Evolutionary conservation across 2,797 vertebrate genomes (phyloP).

Genomic region (Sebastes trivittatus): DNA sequence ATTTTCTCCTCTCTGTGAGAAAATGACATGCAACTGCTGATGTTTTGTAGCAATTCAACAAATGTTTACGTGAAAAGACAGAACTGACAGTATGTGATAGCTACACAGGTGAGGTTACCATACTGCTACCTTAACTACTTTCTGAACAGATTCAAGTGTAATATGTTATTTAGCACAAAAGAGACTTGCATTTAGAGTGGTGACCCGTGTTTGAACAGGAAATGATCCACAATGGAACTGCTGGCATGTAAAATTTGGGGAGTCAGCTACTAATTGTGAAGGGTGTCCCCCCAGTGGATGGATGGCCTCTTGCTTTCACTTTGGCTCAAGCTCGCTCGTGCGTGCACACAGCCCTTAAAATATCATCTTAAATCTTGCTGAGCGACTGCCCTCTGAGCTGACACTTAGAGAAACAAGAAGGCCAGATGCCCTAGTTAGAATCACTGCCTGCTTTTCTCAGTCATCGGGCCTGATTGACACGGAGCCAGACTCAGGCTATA

Average conservation of each 20-base stretch:
- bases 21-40: neutral
- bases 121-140: neutral
- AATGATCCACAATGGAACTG: neutral
- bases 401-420: slow-evolving; percentile 44
- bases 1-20: neutral
- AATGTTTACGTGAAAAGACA: neutral
- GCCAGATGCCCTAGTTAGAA: slow-evolving; percentile 49
- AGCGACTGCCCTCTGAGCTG: slow-evolving; percentile 40
- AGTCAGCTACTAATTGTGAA: slow-evolving; percentile 10
- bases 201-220: neutral
- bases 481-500: neutral
- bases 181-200: neutral
- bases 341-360: slow-evolving; percentile 36
- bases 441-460: slow-evolving; percentile 25
- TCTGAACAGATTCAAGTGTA: neutral
- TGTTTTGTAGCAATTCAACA: neutral
- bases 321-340: slow-evolving; percentile 19
- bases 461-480: slow-evolving; percentile 20
- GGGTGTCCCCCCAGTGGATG: neutral
- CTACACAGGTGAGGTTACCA: neutral
- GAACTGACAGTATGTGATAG: neutral
- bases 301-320: slow-evolving; percentile 33
- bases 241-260: neutral
- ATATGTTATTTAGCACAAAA: neutral
- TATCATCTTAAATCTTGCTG: slow-evolving; percentile 53